phyloP scores from a whole-genome alignment of 2,797 vertebrate genomes.

The Diplodus puntazzo region DNA sequence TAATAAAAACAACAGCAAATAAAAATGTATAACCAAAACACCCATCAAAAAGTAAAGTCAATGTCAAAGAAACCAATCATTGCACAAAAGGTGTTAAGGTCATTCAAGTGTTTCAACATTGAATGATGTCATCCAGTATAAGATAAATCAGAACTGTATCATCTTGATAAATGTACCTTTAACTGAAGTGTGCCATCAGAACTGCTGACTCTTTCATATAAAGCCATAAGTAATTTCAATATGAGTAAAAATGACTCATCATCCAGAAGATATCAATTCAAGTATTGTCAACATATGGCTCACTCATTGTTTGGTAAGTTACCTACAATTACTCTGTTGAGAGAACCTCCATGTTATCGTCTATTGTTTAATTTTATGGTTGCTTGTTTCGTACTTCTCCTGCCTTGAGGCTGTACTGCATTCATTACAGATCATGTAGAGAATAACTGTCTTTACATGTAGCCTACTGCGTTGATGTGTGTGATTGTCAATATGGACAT shows the following conservation, averaged over 20 bases:
- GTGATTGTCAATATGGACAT: not conserved
- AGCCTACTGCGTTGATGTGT: not conserved
- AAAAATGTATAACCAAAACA: not conserved
- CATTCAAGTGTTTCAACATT: not conserved
- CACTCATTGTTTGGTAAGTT: constrained; percentile 23
- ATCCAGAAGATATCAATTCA: constrained; percentile 32
- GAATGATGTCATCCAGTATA: constrained; percentile 6
- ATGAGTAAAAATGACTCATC: constrained; percentile 18
- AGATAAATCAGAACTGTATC: not conserved
- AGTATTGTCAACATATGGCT: constrained; percentile 12
- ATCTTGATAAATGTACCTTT: constrained; percentile 9
- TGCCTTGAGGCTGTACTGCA: not conserved
- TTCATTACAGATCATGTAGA: constrained; percentile 24
- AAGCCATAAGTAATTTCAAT: constrained; percentile 21
- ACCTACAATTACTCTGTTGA: constrained; percentile 39
- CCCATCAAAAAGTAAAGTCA: not conserved
- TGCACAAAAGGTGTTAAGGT: not conserved
- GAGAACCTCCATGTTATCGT: constrained; percentile 2
- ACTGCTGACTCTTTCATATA: not conserved
- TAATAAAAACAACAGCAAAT: not conserved
- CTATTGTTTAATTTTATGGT: constrained; percentile 56
- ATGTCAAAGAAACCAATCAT: not conserved
- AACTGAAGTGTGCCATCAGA: not conserved
- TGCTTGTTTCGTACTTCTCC: constrained; percentile 40
- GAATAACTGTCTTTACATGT: constrained; percentile 22